These are phyloP conservation scores for Pachypsylla venusta DNA, from an alignment of 1,140 invertebrate species.

Conservation along the genomic window DNA sequence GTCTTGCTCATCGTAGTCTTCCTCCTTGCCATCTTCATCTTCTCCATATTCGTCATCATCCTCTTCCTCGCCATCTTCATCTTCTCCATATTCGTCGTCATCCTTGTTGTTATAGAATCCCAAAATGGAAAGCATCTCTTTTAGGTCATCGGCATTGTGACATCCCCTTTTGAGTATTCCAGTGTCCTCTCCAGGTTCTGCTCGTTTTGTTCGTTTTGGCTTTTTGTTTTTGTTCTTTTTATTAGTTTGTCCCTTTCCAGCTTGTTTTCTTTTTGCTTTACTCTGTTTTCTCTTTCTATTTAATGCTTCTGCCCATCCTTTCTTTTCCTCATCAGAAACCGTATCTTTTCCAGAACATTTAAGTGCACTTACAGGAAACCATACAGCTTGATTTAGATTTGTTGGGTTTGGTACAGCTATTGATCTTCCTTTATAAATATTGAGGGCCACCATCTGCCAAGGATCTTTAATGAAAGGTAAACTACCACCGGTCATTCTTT, in stretches of 20 bases:
- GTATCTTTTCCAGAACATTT: background rate
- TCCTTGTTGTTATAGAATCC: background rate
- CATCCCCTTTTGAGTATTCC: background rate
- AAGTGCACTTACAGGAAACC: slow-evolving; percentile 11
- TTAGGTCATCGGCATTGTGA: background rate
- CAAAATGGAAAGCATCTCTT: background rate
- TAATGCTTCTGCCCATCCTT: background rate
- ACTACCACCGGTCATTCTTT: background rate
- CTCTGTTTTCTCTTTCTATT: background rate
- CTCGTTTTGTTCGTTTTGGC: background rate
- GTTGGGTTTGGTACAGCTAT: background rate
- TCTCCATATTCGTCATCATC: background rate
- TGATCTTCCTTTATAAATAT: background rate
- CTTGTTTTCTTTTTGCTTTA: background rate
- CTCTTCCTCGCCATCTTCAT: background rate
- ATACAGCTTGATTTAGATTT: background rate
- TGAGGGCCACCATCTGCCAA: background rate
- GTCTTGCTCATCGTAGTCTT: background rate
- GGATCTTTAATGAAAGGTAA: background rate
- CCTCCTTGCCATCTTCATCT: background rate
- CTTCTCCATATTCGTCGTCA: background rate
- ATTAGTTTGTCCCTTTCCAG: background rate
- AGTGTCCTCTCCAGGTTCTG: background rate
- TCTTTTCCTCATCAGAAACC: background rate
- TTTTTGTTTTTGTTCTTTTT: background rate